Evolutionary conservation across 2,113 vertebrate genomes (phyloP).

Genomic region (Pipa parva): DNA sequence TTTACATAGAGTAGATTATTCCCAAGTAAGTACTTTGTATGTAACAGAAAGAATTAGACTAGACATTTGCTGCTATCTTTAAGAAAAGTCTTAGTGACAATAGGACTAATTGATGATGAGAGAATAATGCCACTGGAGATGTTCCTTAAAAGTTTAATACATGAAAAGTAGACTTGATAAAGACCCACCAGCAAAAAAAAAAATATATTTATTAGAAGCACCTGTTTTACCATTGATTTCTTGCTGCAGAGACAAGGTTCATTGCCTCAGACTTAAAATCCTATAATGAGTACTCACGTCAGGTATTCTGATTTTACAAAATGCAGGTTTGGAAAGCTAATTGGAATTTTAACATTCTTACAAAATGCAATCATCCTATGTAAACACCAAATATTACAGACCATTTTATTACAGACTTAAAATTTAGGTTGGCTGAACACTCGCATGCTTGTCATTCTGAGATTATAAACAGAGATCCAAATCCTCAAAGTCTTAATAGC

Average conservation of each 20-base stretch:
- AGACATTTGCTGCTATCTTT: too few species aligned
- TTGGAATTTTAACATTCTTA: slow-evolving; percentile 4
- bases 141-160: slow-evolving; percentile 1
- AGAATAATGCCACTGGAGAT: neutral
- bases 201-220: slow-evolving; percentile 29
- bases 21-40: too few species aligned
- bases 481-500: too few species aligned
- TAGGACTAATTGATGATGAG: neutral
- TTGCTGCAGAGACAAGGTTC: slow-evolving; percentile 25
- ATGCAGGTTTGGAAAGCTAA: slow-evolving; percentile 21
- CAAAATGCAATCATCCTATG: slow-evolving; percentile 3
- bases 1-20: too few species aligned
- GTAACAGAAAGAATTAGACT: too few species aligned
- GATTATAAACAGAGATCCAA: too few species aligned
- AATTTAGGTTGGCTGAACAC: too few species aligned
- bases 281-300: slow-evolving; percentile 32
- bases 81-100: too few species aligned
- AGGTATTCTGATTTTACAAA: slow-evolving; percentile 15
- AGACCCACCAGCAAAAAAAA: slow-evolving; percentile 5
- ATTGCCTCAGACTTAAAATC: slow-evolving; percentile 29
- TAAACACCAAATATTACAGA: neutral
- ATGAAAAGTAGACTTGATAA: slow-evolving; percentile 5
- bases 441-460: too few species aligned
- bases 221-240: slow-evolving; percentile 34
- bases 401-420: neutral